Percentiles rank a stretch among this genome's conserved stretches.
These are phyloP conservation scores for Pseudorectes ferrugineus DNA, from an alignment of 2,113 vertebrate genomes.

Conservation along the genomic window DNA sequence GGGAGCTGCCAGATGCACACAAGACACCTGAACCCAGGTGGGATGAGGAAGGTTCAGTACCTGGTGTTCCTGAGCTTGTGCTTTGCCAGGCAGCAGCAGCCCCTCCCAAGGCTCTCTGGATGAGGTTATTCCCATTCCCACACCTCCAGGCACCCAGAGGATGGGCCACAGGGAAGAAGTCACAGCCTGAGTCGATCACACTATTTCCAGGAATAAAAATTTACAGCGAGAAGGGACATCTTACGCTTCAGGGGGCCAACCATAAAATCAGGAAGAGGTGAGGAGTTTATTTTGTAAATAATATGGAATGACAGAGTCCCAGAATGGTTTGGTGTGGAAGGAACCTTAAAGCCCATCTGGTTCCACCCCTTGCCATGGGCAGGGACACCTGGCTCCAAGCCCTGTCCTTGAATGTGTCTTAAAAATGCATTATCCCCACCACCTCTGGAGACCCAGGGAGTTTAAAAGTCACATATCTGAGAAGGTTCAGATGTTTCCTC, in stretches of 20 bases:
- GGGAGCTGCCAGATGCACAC: neutral
- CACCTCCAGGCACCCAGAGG: rapidly evolving
- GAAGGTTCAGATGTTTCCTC: neutral
- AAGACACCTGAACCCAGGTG: neutral
- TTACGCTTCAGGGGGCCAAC: neutral
- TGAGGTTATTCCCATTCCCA: neutral
- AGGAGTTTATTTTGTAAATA: neutral
- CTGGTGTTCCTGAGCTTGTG: neutral
- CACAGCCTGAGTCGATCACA: rapidly evolving
- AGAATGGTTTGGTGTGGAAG: neutral
- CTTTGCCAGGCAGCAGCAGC: neutral
- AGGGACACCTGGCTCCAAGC: neutral
- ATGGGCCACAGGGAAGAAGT: neutral
- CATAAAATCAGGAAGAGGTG: neutral
- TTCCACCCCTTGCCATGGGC: neutral
- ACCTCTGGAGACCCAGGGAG: neutral
- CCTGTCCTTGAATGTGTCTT: neutral
- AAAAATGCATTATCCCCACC: neutral
- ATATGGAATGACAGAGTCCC: rapidly evolving
- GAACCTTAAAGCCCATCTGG: neutral
- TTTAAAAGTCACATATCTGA: neutral
- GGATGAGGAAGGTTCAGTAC: rapidly evolving
- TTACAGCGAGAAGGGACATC: rapidly evolving
- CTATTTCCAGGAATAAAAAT: neutral
- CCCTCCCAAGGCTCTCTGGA: neutral